These are phyloP conservation scores for Xanthorhoe designata DNA, from an alignment of 2,888 invertebrate species.

Conservation along the genomic window DNA sequence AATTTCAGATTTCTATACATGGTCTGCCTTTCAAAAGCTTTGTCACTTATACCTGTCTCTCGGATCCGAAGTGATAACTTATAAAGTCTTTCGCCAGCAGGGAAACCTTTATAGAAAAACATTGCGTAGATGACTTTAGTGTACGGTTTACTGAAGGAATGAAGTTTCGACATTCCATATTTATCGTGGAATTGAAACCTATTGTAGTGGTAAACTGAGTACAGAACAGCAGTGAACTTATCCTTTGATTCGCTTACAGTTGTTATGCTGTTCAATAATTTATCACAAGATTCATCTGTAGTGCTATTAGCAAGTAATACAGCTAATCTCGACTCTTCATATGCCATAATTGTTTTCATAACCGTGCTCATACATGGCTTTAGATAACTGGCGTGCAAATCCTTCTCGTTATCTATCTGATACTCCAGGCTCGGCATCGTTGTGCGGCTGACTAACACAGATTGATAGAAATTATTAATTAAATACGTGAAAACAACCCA, in stretches of 20 bases:
- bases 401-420: slow-evolving; percentile 44
- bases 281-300: slow-evolving; percentile 39
- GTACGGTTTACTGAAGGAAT: slow-evolving; percentile 49
- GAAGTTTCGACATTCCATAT: slow-evolving; percentile 47
- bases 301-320: slow-evolving; percentile 3
- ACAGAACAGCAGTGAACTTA: slow-evolving; percentile 52
- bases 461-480: slow-evolving; percentile 49
- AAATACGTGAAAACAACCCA: slow-evolving; percentile 63
- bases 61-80: slow-evolving; percentile 50
- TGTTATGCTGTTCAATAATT: slow-evolving; percentile 50
- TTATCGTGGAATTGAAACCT: slow-evolving; percentile 51
- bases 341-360: slow-evolving; percentile 40
- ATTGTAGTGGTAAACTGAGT: slow-evolving; percentile 53
- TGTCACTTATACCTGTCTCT: slow-evolving; percentile 59
- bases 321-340: slow-evolving; percentile 25
- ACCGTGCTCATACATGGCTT: slow-evolving; percentile 60
- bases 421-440: slow-evolving; percentile 42
- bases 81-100: slow-evolving; percentile 50
- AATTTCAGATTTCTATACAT: slow-evolving; percentile 39
- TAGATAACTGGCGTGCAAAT: slow-evolving; percentile 45
- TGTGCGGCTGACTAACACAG: slow-evolving; percentile 49
- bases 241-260: slow-evolving; percentile 52
- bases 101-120: slow-evolving; percentile 69
- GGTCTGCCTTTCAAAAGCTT: slow-evolving; percentile 42
- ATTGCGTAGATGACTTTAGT: slow-evolving; percentile 60